Percentiles rank a stretch among this genome's conserved stretches.
Conservation (phyloP, 2,797 vertebrate genomes). For the Ptychadena robeensis region DNA sequence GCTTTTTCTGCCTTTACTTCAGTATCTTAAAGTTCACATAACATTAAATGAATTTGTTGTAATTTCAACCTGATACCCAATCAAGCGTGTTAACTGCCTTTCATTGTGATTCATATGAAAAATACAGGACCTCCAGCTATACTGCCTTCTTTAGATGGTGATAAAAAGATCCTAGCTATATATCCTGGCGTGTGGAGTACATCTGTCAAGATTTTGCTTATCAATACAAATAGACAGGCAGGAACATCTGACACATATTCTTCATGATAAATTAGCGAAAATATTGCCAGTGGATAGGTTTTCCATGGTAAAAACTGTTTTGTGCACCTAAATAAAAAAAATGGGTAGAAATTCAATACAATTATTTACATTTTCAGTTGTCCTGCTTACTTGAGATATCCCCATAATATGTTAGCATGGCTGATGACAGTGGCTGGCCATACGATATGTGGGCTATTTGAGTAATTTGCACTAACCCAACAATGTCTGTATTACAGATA, state of each 20-base stretch:
- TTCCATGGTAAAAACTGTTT: constrained; percentile 71
- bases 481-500: constrained; percentile 65
- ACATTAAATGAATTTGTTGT: constrained; percentile 14
- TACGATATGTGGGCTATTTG: constrained; percentile 37
- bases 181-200: constrained; percentile 72
- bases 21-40: neutral
- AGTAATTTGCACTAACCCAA: constrained; percentile 37
- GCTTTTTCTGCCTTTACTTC: too few species aligned
- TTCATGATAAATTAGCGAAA: constrained; percentile 73
- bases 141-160: constrained; percentile 65
- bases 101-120: constrained; percentile 67
- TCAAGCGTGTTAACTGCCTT: constrained; percentile 52
- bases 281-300: constrained; percentile 69
- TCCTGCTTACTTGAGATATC: constrained; percentile 3
- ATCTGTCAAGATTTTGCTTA: constrained; percentile 76
- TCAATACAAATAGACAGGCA: constrained; percentile 76
- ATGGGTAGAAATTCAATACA: constrained; percentile 41
- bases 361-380: constrained; percentile 53
- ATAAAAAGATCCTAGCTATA: constrained; percentile 74
- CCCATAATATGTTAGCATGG: constrained; percentile 15
- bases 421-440: constrained; percentile 2
- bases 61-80: constrained; percentile 6
- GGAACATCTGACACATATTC: constrained; percentile 73
- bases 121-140: constrained; percentile 65
- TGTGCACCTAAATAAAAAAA: constrained; percentile 59